These are phyloP conservation scores for Cyclophora albipunctata DNA, from an alignment of 2,888 invertebrate genomes.

Conservation along the genomic window DNA sequence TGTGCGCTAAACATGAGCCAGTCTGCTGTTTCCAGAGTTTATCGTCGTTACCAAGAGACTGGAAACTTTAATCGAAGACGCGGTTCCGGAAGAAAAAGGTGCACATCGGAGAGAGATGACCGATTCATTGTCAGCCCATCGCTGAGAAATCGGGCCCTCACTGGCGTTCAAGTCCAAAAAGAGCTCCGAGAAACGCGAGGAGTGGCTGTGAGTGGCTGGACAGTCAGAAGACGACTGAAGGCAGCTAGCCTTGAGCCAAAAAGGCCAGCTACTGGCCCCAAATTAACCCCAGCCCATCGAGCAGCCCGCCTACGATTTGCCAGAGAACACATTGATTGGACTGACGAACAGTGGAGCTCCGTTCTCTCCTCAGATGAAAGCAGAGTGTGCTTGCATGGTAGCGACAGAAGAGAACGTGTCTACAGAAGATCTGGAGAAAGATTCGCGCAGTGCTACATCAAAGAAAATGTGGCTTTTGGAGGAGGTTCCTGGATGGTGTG, in stretches of 20 bases:
- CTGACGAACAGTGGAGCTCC: background rate
- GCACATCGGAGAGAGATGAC: background rate
- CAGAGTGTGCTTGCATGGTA: constrained; percentile 12
- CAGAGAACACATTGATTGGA: constrained; percentile 12
- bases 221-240: constrained; percentile 4
- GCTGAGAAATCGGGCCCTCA: constrained; percentile 2
- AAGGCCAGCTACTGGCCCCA: constrained; percentile 5
- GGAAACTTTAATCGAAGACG: background rate
- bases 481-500: constrained; percentile 11
- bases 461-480: constrained; percentile 7
- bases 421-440: constrained; percentile 13
- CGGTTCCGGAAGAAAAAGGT: too few species aligned
- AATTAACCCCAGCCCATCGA: constrained; percentile 8
- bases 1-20: background rate
- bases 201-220: constrained; percentile 4
- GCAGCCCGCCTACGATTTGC: constrained; percentile 7
- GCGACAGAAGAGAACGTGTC: constrained; percentile 10
- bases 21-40: background rate
- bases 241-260: background rate
- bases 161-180: constrained; percentile 9
- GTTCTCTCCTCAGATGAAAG: constrained; percentile 11
- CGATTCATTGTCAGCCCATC: constrained; percentile 1
- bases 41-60: background rate
- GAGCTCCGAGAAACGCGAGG: constrained; percentile 4
- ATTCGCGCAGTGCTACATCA: constrained; percentile 9